Evolutionary conservation across 1,140 invertebrate species (phyloP).

Genomic region (Microplitis mediator): DNA sequence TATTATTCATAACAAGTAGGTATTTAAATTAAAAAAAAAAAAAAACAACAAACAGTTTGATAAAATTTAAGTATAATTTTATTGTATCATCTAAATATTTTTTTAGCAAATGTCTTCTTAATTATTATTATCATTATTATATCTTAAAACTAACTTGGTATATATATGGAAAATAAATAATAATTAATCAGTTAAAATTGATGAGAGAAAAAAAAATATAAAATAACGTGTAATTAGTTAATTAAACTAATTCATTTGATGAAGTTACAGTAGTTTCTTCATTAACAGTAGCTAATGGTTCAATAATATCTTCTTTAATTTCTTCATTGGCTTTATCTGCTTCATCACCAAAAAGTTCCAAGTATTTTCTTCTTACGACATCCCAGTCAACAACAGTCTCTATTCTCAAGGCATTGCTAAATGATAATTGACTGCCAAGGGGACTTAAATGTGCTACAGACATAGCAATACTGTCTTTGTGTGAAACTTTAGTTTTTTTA

Average conservation of each 20-base stretch:
- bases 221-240: too few species aligned
- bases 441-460: constrained; percentile 80
- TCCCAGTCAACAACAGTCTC: constrained; percentile 93
- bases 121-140: neutral
- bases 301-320: constrained; percentile 50
- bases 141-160: neutral
- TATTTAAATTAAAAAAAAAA: neutral
- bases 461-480: constrained; percentile 78
- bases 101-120: too few species aligned
- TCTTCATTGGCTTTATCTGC: constrained; percentile 66
- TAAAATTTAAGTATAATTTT: neutral
- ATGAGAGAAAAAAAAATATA: too few species aligned
- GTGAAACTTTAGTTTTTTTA: constrained; percentile 77
- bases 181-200: neutral
- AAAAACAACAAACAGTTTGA: neutral
- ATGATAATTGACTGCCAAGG: constrained; percentile 81
- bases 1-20: neutral
- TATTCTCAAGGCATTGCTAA: constrained; percentile 74
- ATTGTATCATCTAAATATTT: too few species aligned
- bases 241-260: constrained; percentile 28
- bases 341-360: constrained; percentile 75
- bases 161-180: neutral
- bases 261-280: constrained; percentile 33
- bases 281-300: constrained; percentile 36
- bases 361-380: constrained; percentile 84